Evolutionary conservation across 2,888 invertebrate species (phyloP), one percentile per base, ranked within the genome.

Genomic region (Parthenolecanium corni): DNA sequence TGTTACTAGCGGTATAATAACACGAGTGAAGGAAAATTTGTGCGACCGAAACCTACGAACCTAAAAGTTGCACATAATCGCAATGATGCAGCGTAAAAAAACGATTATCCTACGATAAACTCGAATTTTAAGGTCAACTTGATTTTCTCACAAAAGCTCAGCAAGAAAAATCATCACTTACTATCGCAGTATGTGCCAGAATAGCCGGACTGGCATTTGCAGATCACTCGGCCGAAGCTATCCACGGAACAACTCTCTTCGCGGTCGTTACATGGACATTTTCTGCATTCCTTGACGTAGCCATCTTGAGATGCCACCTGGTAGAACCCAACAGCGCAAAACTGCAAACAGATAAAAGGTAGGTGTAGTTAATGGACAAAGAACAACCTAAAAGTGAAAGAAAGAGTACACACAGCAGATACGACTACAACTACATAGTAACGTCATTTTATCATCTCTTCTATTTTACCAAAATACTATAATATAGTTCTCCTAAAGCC

Each of bases 191-290:
- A 80, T 21, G 77, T 74, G 63, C 90, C 90, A 0, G 76, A 76
- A 73, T 80, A 87, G 2, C 85, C 85, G 1, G 81, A 77, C 42
- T 76, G 75, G 71, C 90, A 91, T 68, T 81, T 77, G 71, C 90
- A 91, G 11, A 79, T 74, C 1, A 87, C 81, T 66, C 80, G 76
- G 16, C 77, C 76, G 66, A 79, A 76, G 16, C 77, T 74, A 31
- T 75, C 77, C 36, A 81, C 71, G 65, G 76, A 75, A 70, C 88
- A 89, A 52, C 80, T 80, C 67, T 80, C 79, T 67, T 83, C 82
- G 66, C 82, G 80, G n/a, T 80, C 81, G 70, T 82, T 83, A 74
- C 94, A 94, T 2, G 85, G 84, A 70, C 93, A 94, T 31, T 72
- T 75, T 3, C 74, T 75, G 69, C 91, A 86, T n/a, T 78, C 74